Conservation (phyloP, 1,140 invertebrate species). For the Galendromus occidentalis region DNA sequence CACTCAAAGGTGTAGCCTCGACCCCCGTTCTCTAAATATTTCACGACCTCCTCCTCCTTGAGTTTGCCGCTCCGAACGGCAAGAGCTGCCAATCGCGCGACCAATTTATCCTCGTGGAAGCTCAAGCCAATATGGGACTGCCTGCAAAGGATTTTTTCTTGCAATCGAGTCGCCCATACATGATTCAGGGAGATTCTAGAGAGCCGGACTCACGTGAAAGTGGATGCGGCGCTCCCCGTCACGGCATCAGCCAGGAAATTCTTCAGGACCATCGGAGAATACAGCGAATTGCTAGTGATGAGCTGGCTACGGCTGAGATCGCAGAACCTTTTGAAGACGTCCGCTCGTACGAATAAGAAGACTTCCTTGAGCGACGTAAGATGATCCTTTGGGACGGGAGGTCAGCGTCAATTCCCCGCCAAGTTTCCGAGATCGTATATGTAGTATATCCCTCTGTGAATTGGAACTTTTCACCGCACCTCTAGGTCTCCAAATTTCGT, state of each 20-base stretch:
- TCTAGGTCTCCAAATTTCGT: neutral
- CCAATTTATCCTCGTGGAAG: neutral
- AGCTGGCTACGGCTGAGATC: neutral
- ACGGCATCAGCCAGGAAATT: constrained; percentile 3
- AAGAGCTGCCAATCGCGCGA: neutral
- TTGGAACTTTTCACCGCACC: too few species aligned
- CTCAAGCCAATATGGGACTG: constrained; percentile 3
- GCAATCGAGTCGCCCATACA: too few species aligned
- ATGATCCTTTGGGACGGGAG: constrained; percentile 1
- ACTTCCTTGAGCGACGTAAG: neutral
- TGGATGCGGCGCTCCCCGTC: neutral
- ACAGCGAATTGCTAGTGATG: neutral
- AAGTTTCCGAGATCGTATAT: too few species aligned
- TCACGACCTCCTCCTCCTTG: neutral
- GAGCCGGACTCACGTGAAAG: neutral
- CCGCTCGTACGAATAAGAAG: neutral
- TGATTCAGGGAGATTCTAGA: too few species aligned
- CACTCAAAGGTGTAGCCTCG: neutral
- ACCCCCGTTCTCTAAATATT: neutral
- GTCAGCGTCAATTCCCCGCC: too few species aligned
- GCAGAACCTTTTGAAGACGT: neutral
- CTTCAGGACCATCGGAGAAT: neutral
- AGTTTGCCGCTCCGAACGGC: neutral
- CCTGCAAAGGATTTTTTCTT: too few species aligned
- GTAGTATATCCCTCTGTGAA: too few species aligned